Percentiles rank a stretch among this genome's conserved stretches.
Evolutionary conservation across 2,113 vertebrate species (phyloP).

Genomic region (western clawed frog (Xenopus tropicalis)): UCB_Xtro_10.0 CM004445.2:29964001-29964500

Average conservation of each 20-base stretch:
- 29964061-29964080: constrained; percentile 36
- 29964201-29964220: constrained; percentile 40
- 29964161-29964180: constrained; percentile 45
- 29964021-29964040: constrained; percentile 37
- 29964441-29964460: constrained; percentile 77
- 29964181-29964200: constrained; percentile 32
- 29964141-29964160: constrained; percentile 34
- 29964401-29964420: constrained; percentile 73
- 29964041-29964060: constrained; percentile 31
- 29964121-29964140: constrained; percentile 33
- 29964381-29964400: constrained; percentile 77
- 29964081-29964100: constrained; percentile 32
- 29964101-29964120: constrained; percentile 37
- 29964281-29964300: constrained; percentile 38
- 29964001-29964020: not conserved
- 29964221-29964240: constrained; percentile 41
- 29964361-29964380: constrained; percentile 72
- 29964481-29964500: constrained; percentile 75
- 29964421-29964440: constrained; percentile 78
- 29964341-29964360: not conserved
- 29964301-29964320: constrained; percentile 2
- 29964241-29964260: constrained; percentile 16
- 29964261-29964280: constrained; percentile 23
- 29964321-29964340: constrained; percentile 6
- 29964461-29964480: constrained; percentile 76